phyloP scores from a whole-genome alignment of 2,797 vertebrate genomes.

The Semotilus atromaculatus region DNA sequence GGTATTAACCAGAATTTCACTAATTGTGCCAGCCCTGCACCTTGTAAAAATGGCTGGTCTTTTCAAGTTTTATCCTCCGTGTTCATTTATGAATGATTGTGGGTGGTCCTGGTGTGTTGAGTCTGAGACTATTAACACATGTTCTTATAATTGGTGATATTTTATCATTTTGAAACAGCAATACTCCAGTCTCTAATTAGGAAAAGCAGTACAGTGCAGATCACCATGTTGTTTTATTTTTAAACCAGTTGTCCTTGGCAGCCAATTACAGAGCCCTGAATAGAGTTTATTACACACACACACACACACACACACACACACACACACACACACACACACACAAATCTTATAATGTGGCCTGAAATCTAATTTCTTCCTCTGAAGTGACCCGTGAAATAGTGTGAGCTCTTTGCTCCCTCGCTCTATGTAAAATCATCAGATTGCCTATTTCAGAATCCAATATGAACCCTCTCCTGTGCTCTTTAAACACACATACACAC shows the following conservation, averaged over 20 bases:
- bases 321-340: constrained; percentile 35
- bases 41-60: not conserved
- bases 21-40: not conserved
- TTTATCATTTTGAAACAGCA: constrained; percentile 8
- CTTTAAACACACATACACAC: constrained; percentile 54
- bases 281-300: constrained; percentile 13
- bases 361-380: constrained; percentile 78
- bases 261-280: constrained; percentile 25
- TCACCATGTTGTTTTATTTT: constrained; percentile 20
- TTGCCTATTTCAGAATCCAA: constrained; percentile 73
- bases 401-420: constrained; percentile 66
- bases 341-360: constrained; percentile 68
- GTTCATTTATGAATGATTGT: not conserved
- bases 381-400: constrained; percentile 80
- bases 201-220: constrained; percentile 10
- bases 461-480: constrained; percentile 69
- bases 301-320: constrained; percentile 38
- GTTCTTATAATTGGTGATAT: constrained; percentile 6
- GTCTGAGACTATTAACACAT: not conserved
- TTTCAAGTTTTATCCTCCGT: not conserved
- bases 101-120: constrained; percentile 5
- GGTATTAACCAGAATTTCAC: not conserved
- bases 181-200: constrained; percentile 20
- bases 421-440: constrained; percentile 75
- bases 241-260: constrained; percentile 26